These are phyloP conservation scores for Zaprionus camerounensis DNA, from an alignment of 1,140 invertebrate species.

Conservation along the genomic window DNA sequence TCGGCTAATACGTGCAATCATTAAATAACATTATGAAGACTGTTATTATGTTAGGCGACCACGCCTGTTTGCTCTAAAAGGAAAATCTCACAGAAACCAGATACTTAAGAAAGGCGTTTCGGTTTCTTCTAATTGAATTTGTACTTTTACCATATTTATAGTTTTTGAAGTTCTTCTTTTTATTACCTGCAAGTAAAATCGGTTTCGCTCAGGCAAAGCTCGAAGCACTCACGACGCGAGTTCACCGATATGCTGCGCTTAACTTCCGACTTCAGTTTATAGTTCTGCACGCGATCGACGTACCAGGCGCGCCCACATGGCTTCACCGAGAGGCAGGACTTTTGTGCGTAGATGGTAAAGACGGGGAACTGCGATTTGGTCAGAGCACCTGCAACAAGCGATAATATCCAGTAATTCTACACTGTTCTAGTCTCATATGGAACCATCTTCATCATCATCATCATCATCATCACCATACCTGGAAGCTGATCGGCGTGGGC, in stretches of 20 bases:
- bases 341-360: constrained; percentile 98
- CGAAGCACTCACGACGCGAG: constrained; percentile 93
- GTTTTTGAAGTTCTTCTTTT: constrained; percentile 29
- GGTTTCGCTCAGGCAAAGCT: constrained; percentile 93
- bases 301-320: constrained; percentile 95
- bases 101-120: neutral
- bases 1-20: constrained; percentile 10
- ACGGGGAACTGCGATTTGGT: constrained; percentile 97
- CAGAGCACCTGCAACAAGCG: constrained; percentile 88
- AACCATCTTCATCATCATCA: constrained; percentile 2
- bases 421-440: neutral
- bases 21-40: constrained; percentile 5
- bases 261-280: constrained; percentile 88
- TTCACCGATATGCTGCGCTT: constrained; percentile 89
- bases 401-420: neutral
- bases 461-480: constrained; percentile 86
- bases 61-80: constrained; percentile 6
- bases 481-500: constrained; percentile 93
- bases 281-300: constrained; percentile 96
- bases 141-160: neutral
- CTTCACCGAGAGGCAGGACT: constrained; percentile 93
- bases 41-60: neutral
- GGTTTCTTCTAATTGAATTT: constrained; percentile 2
- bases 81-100: neutral
- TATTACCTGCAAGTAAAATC: constrained; percentile 95